Conservation (phyloP, 2,888 invertebrate species). For the Arge pagana region DNA sequence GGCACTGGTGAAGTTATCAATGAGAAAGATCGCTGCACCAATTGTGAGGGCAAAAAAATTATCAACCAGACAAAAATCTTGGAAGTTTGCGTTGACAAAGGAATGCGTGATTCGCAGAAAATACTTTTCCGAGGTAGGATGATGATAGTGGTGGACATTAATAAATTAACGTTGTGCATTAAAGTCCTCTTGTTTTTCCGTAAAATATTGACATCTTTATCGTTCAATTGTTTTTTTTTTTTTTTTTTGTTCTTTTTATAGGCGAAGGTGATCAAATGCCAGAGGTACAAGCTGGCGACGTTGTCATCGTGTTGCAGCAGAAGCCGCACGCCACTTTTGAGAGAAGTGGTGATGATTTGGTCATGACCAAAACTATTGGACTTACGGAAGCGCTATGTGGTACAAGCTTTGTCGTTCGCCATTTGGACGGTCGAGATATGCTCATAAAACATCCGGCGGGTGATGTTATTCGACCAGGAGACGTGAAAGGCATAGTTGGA, state of each 20-base stretch:
- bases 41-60: conserved; percentile 84
- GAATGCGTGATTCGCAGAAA: conserved; percentile 85
- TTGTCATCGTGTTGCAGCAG: conserved; percentile 83
- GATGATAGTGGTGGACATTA: no score
- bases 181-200: no score
- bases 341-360: conserved; percentile 75
- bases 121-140: conserved; percentile 71
- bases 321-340: conserved; percentile 80
- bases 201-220: not conserved
- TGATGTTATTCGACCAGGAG: conserved; percentile 82
- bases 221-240: not conserved
- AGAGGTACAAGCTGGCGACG: conserved; percentile 84
- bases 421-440: conserved; percentile 86
- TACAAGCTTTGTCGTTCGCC: conserved; percentile 80
- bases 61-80: conserved; percentile 81
- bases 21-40: conserved; percentile 81
- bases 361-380: conserved; percentile 75
- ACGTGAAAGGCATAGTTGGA: conserved; percentile 75
- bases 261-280: conserved; percentile 90
- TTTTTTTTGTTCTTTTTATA: not conserved
- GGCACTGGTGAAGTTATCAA: conserved; percentile 75
- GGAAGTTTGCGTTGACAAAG: conserved; percentile 88
- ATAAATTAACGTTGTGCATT: no score
- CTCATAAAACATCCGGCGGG: conserved; percentile 79
- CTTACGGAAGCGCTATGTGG: conserved; percentile 92